Conservation (phyloP, 2,113 vertebrate genomes). For the Cheirogaleus medius region DNA sequence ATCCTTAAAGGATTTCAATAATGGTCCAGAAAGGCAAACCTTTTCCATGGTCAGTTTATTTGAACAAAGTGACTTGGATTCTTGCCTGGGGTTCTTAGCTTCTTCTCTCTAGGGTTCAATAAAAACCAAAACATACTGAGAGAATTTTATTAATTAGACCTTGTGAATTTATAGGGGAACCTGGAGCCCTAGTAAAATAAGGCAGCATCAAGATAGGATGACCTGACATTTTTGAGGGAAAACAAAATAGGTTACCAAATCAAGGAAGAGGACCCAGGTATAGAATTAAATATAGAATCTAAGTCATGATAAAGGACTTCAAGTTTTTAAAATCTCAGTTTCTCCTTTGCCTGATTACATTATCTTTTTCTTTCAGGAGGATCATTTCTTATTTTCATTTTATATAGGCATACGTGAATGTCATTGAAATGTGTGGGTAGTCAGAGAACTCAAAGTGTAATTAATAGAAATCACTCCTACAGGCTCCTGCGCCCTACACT, state of each 20-base stretch:
- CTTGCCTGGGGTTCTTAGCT: neutral
- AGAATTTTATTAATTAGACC: neutral
- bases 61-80: conserved; percentile 8
- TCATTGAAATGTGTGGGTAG: neutral
- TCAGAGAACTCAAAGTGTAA: neutral
- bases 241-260: neutral
- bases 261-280: neutral
- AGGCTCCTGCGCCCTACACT: neutral
- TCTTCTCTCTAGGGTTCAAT: neutral
- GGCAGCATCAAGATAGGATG: neutral
- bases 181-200: neutral
- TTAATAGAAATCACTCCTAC: conserved; percentile 21
- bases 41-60: neutral
- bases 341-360: neutral
- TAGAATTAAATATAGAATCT: neutral
- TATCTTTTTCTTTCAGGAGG: neutral
- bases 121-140: neutral
- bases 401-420: neutral
- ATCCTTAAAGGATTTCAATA: neutral
- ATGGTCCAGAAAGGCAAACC: neutral
- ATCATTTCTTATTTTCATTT: conserved; percentile 14
- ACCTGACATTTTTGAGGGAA: neutral
- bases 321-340: neutral
- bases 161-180: neutral
- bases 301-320: neutral